Conservation (phyloP, 2,113 vertebrate genomes). For the Eulemur rufifrons region DNA sequence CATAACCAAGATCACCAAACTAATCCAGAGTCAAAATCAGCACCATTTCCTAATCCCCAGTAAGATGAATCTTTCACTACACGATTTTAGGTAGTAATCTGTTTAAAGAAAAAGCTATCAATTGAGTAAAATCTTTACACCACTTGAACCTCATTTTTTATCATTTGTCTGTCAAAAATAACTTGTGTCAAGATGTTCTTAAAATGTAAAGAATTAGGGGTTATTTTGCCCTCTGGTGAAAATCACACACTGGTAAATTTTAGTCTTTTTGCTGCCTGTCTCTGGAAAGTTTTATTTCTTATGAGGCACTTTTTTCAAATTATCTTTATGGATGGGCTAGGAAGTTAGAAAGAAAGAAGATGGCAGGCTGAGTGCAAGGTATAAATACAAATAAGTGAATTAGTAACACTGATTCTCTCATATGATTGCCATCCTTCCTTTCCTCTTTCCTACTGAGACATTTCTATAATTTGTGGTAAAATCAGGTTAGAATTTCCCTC, state of each 20-base stretch:
- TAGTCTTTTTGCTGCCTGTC: neutral
- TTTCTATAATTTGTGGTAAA: constrained; percentile 9
- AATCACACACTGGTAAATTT: neutral
- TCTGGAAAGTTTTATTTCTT: constrained; percentile 8
- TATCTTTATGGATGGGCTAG: neutral
- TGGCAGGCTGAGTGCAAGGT: neutral
- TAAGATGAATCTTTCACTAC: neutral
- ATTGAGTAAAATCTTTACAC: neutral
- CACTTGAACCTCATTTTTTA: neutral
- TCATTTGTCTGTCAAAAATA: neutral
- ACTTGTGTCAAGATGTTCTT: neutral
- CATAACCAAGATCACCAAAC: neutral
- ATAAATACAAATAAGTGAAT: neutral
- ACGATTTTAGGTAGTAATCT: neutral
- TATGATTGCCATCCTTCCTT: neutral
- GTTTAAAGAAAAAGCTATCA: neutral
- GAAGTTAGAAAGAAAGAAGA: neutral
- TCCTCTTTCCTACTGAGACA: neutral
- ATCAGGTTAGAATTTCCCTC: neutral
- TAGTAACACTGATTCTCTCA: neutral
- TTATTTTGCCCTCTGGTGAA: neutral
- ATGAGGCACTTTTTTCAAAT: neutral
- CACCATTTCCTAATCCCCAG: neutral
- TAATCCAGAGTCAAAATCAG: neutral
- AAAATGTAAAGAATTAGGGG: neutral